Evolutionary conservation across 1,140 invertebrate species (phyloP), one percentile per base, ranked within the genome.

Genomic region (Globodera rostochiensis): DNA sequence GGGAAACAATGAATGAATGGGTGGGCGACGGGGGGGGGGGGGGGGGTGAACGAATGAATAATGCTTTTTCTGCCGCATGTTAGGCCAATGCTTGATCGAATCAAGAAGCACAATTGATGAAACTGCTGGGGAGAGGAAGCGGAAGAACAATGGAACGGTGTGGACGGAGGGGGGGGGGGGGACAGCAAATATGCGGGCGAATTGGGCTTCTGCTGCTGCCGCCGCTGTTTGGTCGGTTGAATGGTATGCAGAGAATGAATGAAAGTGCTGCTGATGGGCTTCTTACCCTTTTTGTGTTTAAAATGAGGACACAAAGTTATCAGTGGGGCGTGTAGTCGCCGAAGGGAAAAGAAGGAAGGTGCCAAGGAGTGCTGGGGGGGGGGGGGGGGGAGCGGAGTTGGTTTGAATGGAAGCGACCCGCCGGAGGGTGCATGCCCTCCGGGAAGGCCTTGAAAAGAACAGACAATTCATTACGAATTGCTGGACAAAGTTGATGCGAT

Each of bases 81-180:
- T 64, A 6, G 57, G 57, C 57, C 57, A 64, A 64, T 64, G 57
- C 57, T 64, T 64, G 57, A 64, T 64, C 57, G 57, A 64, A 64
- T 64, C 57, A 64, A 53, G 57, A 64, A 53, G 57, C 57, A 64
- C 57, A 64, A 64, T 64, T 64, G 57, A 64, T 64, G 57, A 64
- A 64, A 64, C 57, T 64, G 57, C 57, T 64, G 57, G 11, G 57
- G 11, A 19, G 57, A 11, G 57, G 13, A 64, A 64, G 57, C 57
- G 57, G 57, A 64, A 64, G 57, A 64, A 64, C 57, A 64, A 64
- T 64, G 57, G 57, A 3, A 64, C 13, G 36, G 36, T 36, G 36
- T 36, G 36, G 57, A 64, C 57, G 15, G 4, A 53, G 15, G 53
- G 53, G 53, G 15, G 53, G 53, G 53, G 50, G 25, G 25, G 25